A percentile compares a stretch with the other conserved stretches of the same genome.
phyloP scores from a whole-genome alignment of 1,140 invertebrate species.

The Hydropsyche tenuis region DNA sequence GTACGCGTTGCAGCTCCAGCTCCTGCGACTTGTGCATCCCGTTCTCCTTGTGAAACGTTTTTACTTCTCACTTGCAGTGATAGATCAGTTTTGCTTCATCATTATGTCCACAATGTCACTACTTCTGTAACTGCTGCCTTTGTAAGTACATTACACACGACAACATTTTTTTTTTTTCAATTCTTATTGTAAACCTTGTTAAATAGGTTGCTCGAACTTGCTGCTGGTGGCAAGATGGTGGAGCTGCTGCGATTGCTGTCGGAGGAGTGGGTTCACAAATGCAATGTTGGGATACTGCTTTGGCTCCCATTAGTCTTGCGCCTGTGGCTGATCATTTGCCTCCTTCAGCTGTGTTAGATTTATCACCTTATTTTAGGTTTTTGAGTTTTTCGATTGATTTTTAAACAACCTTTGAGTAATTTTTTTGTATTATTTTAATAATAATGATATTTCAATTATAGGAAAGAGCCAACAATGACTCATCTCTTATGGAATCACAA shows the following conservation, averaged over 20 bases:
- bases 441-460: constrained; percentile 20
- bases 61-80: constrained; percentile 57
- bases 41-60: constrained; percentile 53
- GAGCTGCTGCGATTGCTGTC: constrained; percentile 36
- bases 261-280: constrained; percentile 41
- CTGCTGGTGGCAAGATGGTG: constrained; percentile 43
- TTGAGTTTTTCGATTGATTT: not conserved
- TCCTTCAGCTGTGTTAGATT: constrained; percentile 41
- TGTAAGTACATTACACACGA: too few relatives aligned
- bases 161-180: constrained; percentile 7
- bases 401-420: not conserved
- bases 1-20: constrained; percentile 53
- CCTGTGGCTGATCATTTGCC: constrained; percentile 42
- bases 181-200: constrained; percentile 1
- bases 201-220: constrained; percentile 43
- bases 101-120: constrained; percentile 42
- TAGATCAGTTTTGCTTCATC: constrained; percentile 51
- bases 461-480: constrained; percentile 46
- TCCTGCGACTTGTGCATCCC: constrained; percentile 52
- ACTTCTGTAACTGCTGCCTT: constrained; percentile 46
- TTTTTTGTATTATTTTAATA: not conserved
- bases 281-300: constrained; percentile 47
- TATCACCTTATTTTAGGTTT: constrained; percentile 44
- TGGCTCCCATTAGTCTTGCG: constrained; percentile 39
- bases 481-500: constrained; percentile 41